A percentile compares a stretch with the other conserved stretches of the same genome.
These are phyloP conservation scores for Ochropacha duplaris DNA, from an alignment of 2,888 invertebrate species.

Conservation along the genomic window DNA sequence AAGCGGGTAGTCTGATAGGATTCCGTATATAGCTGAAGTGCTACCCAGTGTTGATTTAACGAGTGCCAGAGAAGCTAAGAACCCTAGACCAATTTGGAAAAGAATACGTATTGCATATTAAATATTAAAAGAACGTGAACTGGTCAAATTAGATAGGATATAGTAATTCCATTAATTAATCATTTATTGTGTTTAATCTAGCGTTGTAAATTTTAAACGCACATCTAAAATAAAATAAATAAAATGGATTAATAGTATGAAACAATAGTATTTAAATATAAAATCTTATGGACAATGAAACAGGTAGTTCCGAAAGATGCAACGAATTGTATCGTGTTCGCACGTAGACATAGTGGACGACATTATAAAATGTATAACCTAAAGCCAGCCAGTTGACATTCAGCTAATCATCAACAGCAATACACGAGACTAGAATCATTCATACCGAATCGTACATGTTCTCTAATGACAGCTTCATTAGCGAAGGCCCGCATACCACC, in stretches of 20 bases:
- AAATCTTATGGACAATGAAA: not conserved
- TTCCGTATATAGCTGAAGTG: constrained; percentile 22
- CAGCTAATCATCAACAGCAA: constrained; percentile 55
- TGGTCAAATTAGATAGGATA: constrained; percentile 10
- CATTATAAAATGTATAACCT: constrained; percentile 2
- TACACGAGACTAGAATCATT: constrained; percentile 37
- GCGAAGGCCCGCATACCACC: constrained; percentile 79
- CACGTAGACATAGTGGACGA: not conserved
- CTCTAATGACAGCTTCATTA: constrained; percentile 78
- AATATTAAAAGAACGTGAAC: constrained; percentile 29
- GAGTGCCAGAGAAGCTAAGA: constrained; percentile 50
- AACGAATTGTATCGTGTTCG: not conserved
- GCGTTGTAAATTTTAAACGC: not conserved
- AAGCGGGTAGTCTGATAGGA: constrained; percentile 14
- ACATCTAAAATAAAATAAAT: not conserved
- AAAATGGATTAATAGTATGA: not conserved
- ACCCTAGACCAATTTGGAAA: constrained; percentile 43
- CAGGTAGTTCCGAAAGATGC: not conserved
- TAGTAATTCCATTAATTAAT: not conserved
- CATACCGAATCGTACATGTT: constrained; percentile 82
- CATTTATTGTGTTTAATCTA: not conserved
- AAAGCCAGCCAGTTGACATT: constrained; percentile 44
- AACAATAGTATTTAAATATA: no score
- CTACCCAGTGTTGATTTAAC: constrained; percentile 22
- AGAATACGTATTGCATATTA: constrained; percentile 27